These are phyloP conservation scores for Diogma glabrata DNA, from an alignment of 2,888 invertebrate genomes.

Conservation along the genomic window DNA sequence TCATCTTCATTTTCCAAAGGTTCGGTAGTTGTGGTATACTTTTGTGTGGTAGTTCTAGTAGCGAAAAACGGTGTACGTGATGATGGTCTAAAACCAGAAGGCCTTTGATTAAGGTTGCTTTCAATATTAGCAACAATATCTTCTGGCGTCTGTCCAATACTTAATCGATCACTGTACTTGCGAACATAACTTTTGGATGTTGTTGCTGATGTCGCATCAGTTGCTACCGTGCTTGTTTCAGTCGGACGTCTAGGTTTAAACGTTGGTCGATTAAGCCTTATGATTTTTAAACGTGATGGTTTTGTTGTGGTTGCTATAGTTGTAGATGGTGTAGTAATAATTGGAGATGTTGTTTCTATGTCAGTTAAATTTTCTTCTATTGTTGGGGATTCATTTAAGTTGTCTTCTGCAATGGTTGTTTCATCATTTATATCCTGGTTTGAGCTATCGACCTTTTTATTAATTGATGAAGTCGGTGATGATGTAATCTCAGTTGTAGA, in stretches of 20 bases:
- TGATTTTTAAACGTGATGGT: conserved; percentile 14
- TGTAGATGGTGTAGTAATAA: too few species aligned
- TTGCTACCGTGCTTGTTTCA: conserved; percentile 12
- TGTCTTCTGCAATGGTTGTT: too few species aligned
- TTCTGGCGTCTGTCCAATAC: conserved; percentile 13
- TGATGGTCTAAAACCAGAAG: too few species aligned
- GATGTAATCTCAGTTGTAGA: too few species aligned
- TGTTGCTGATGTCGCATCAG: conserved; percentile 12
- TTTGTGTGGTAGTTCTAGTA: too few species aligned
- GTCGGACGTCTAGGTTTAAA: conserved; percentile 14
- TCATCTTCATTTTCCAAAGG: conserved; percentile 12
- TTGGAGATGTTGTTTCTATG: background rate
- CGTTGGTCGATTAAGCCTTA: conserved; percentile 14
- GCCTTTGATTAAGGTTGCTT: too few species aligned
- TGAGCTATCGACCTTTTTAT: too few species aligned
- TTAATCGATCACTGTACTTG: conserved; percentile 19
- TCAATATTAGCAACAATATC: background rate
- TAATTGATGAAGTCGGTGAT: too few species aligned
- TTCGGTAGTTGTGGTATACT: too few species aligned
- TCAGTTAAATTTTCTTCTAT: background rate
- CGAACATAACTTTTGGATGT: conserved; percentile 19
- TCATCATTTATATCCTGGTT: too few species aligned
- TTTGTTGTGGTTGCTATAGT: conserved; percentile 10
- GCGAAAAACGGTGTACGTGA: too few species aligned
- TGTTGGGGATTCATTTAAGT: too few species aligned